Base-by-base conservation (phyloP, 2,888 invertebrate species). In the Drosophila aldrichi region DNA sequence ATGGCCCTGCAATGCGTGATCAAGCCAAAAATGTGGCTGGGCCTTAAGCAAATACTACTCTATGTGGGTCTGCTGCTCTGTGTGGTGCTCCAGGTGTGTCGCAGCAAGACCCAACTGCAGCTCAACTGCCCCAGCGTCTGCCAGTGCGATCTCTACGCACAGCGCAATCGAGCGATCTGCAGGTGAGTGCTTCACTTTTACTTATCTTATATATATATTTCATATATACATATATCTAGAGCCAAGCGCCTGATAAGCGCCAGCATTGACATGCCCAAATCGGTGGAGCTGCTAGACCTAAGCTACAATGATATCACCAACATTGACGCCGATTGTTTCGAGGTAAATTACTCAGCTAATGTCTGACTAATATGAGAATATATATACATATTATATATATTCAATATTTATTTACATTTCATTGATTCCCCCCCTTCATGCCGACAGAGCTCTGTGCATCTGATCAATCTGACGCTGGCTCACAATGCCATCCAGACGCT, bases 401-500 rank as follows among this genome's bases (percentile, higher is more conserved):
- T 16, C 1, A 14, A 5, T 14, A 36, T 2, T 16, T 40, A 41
- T 10, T 18, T 41, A 10, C 18, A 1, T 18, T 2, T 8, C n/a
- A 12, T 34, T 12, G n/a, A 3, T 18, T 18, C n/a, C n/a, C 8
- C n/a, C n/a, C 8, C n/a, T 8, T 6, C 36, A 8, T 32, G 9
- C n/a, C n/a, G 18, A 7, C 49, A 93, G 92, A 87, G 68, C 29
- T 90, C 89, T 7, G 63, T 73, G 3, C 85, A 91, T 51, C 54
- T 93, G 3, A 49, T 89, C 0, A 91, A 91, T 65, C 76, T 93
- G 7, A 89, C 89, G 2, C 65, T 93, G 22, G 82, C 95, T 0
- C 93, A 95, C 88, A 96, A 96, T 91, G 93, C 94, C 67, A 94
- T 96, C 54, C 94, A 94, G 76, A 95, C 95, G 89, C 94, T 96